Evolutionary conservation across 2,888 invertebrate species (phyloP).

Genomic region (Nebria salina): DNA sequence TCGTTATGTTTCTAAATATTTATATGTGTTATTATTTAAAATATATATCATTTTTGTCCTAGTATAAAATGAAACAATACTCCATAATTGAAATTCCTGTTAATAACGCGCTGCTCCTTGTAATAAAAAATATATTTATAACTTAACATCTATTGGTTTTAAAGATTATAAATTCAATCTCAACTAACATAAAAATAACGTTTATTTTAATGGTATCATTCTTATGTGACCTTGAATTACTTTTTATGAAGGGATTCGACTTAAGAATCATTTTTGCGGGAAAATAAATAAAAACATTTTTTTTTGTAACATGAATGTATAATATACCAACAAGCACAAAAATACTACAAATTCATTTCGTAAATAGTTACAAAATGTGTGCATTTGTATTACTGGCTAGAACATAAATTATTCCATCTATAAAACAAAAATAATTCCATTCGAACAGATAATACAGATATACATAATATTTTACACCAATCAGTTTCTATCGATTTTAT

Average conservation of each 20-base stretch:
- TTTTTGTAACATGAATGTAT: conserved; percentile 42
- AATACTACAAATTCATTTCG: conserved; percentile 35
- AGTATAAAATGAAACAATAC: too few relatives aligned
- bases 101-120: too few relatives aligned
- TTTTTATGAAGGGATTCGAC: too few relatives aligned
- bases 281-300: conserved; percentile 11
- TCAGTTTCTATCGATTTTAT: background rate
- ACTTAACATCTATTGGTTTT: too few relatives aligned
- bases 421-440: too few relatives aligned
- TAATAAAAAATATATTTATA: too few relatives aligned
- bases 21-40: background rate
- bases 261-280: too few relatives aligned
- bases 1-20: background rate
- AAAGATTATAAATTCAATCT: too few relatives aligned
- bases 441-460: background rate
- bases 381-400: conserved; percentile 19
- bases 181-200: too few relatives aligned
- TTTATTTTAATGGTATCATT: too few relatives aligned
- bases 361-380: conserved; percentile 41
- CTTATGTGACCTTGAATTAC: too few relatives aligned
- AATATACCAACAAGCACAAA: conserved; percentile 46
- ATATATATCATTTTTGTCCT: background rate
- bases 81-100: too few relatives aligned
- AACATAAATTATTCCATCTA: conserved; percentile 12
- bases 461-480: background rate